Conservation (phyloP, 1,140 invertebrate species). For the Bombus balteatus region DNA sequence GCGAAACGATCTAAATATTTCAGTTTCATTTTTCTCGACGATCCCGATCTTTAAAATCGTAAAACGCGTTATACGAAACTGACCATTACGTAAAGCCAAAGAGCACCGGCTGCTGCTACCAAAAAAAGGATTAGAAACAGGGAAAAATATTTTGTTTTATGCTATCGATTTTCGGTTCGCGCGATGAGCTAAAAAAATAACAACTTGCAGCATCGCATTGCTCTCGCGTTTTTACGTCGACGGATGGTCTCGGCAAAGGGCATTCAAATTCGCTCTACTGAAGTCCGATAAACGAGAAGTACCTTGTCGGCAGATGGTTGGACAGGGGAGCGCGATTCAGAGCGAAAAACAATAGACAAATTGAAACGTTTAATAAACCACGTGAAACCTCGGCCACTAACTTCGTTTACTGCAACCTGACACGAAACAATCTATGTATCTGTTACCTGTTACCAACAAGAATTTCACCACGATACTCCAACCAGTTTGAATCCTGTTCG, state of each 20-base stretch:
- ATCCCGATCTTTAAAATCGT: too few relatives aligned
- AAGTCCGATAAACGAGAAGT: constrained; percentile 5
- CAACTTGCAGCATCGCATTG: background rate
- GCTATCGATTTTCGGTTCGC: background rate
- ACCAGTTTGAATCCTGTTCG: background rate
- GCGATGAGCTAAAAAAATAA: background rate
- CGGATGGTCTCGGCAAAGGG: background rate
- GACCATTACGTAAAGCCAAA: background rate
- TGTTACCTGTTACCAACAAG: constrained; percentile 1
- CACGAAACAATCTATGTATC: background rate
- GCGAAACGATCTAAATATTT: background rate
- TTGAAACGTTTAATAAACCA: constrained; percentile 42
- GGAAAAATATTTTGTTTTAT: constrained; percentile 12
- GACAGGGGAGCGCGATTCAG: background rate
- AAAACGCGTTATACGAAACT: background rate
- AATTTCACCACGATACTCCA: background rate
- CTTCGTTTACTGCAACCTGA: background rate
- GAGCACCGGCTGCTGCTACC: background rate
- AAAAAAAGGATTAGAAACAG: background rate
- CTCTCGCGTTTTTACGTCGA: background rate
- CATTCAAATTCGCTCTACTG: background rate
- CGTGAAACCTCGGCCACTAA: constrained; percentile 22
- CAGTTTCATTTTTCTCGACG: background rate
- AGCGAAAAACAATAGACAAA: constrained; percentile 7
- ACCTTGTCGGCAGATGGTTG: background rate